Percentiles rank a stretch among this genome's conserved stretches.
Conservation (phyloP, 1,140 invertebrate species). For the Patella vulgata region DNA sequence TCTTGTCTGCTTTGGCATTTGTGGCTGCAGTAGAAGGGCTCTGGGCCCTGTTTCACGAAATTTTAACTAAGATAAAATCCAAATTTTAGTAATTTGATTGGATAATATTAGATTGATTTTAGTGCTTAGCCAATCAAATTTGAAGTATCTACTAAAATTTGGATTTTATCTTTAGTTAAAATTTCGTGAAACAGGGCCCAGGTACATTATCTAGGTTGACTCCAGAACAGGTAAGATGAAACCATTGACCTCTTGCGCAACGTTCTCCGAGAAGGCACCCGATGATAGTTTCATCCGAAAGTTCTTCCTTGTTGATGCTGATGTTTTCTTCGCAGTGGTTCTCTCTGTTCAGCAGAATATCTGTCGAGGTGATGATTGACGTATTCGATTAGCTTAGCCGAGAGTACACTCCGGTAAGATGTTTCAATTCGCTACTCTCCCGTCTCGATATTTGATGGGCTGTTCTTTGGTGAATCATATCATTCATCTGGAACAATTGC, state of each 20-base stretch:
- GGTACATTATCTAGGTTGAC: constrained; percentile 9
- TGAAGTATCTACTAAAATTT: too few species aligned
- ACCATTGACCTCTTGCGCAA: constrained; percentile 14
- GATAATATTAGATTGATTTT: too few species aligned
- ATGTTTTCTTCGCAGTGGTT: not conserved
- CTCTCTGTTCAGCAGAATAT: not conserved
- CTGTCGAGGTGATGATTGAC: constrained; percentile 9
- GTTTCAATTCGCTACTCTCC: not conserved
- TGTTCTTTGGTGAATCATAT: not conserved
- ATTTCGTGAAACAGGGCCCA: too few species aligned
- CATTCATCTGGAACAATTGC: not conserved
- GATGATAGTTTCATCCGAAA: constrained; percentile 14
- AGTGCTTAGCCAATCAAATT: too few species aligned
- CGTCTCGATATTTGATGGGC: constrained; percentile 4
- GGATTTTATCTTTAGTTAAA: too few species aligned
- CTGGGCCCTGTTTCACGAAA: too few species aligned
- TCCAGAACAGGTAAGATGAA: constrained; percentile 17
- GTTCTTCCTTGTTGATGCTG: constrained; percentile 8
- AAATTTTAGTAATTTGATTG: too few species aligned
- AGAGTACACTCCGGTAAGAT: constrained; percentile 5
- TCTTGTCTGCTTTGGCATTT: not conserved
- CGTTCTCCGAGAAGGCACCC: constrained; percentile 6
- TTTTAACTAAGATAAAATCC: too few species aligned
- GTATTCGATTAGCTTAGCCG: not conserved
- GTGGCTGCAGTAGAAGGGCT: constrained; percentile 11